Base-by-base conservation (phyloP, 2,888 invertebrate species). In the Polymixis flavicincta region DNA sequence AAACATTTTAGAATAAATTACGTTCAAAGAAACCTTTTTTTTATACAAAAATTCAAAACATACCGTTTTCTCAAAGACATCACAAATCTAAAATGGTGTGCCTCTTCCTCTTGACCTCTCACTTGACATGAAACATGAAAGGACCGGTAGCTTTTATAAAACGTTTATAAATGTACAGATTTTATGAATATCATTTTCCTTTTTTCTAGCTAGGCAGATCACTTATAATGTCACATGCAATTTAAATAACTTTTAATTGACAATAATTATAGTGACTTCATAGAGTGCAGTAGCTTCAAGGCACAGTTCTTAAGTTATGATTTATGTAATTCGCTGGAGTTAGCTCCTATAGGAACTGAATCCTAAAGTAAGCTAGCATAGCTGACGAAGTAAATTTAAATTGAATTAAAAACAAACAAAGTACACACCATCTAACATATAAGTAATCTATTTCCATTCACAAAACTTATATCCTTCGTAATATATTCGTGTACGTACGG, bases 71-170 rank as follows among this genome's bases (percentile, higher is more conserved):
- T 25, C 25, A 67, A 45, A 75, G 42, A 42, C 17, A 25, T 42
- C 28, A 25, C 59, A 74, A 74, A 74, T 52, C 66, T 50, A 28
- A 74, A 75, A 66, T 19, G n/a, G 42, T 59, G n/a, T 25, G 28
- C 50, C 37, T 75, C 73, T 57, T 73, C 48, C 73, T 57, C n/a
- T 74, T 75, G 57, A 75, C 74, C 74, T 74, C 74, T 28, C 28
- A 57, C 75, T 74, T 75, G 74, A 75, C 50, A 66, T 65, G 48
- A 64, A 74, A 64, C 73, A 48, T 75, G 22, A 70, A 63, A 55
- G 61, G 25, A 61, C 28, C 37, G 54, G 37, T 75, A 22, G 42
- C 70, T 42, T 70, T 70, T 50, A 22, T 50, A 70, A 54, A 76
- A 61, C 14, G 45, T 55, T 54, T 68, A 61, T 19, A 68, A 68